These are phyloP conservation scores for Parelbella ahira DNA, from an alignment of 2,888 invertebrate genomes.

Conservation along the genomic window DNA sequence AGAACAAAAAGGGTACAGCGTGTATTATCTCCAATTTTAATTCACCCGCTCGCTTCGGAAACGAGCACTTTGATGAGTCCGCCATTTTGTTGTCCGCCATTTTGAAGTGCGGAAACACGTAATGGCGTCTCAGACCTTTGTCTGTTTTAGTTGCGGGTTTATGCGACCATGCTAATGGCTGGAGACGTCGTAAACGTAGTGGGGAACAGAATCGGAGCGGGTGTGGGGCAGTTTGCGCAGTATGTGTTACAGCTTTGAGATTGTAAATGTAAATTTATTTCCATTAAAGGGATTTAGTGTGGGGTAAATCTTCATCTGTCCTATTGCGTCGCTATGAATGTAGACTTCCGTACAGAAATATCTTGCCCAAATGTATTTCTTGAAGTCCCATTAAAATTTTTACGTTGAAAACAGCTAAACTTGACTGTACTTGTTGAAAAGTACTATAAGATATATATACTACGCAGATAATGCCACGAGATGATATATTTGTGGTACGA, in stretches of 20 bases:
- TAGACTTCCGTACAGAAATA: too few relatives aligned
- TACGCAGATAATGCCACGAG: too few relatives aligned
- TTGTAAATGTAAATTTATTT: constrained; percentile 23
- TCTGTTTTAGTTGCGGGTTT: constrained; percentile 22
- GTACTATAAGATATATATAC: too few relatives aligned
- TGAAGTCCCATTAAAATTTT: too few relatives aligned
- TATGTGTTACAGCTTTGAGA: constrained; percentile 15
- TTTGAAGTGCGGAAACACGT: constrained; percentile 17
- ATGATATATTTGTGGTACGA: too few relatives aligned
- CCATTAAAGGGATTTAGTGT: constrained; percentile 19
- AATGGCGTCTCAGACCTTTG: constrained; percentile 25
- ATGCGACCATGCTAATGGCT: constrained; percentile 23
- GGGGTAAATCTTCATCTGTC: constrained; percentile 12
- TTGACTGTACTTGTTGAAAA: too few relatives aligned
- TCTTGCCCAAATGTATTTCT: too few relatives aligned
- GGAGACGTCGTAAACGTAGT: constrained; percentile 17
- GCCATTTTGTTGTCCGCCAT: constrained; percentile 24
- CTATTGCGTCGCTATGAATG: constrained; percentile 1
- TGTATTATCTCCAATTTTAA: constrained; percentile 19
- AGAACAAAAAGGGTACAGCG: constrained; percentile 10
- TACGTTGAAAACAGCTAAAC: too few relatives aligned
- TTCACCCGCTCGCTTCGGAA: constrained; percentile 17
- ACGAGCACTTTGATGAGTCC: constrained; percentile 17
- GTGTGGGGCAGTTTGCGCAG: constrained; percentile 13
- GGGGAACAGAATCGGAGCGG: neutral